A percentile compares a stretch with the other conserved stretches of the same genome.
Evolutionary conservation across 2,888 invertebrate species (phyloP).

Genomic region (Aporophyla nigra): DNA sequence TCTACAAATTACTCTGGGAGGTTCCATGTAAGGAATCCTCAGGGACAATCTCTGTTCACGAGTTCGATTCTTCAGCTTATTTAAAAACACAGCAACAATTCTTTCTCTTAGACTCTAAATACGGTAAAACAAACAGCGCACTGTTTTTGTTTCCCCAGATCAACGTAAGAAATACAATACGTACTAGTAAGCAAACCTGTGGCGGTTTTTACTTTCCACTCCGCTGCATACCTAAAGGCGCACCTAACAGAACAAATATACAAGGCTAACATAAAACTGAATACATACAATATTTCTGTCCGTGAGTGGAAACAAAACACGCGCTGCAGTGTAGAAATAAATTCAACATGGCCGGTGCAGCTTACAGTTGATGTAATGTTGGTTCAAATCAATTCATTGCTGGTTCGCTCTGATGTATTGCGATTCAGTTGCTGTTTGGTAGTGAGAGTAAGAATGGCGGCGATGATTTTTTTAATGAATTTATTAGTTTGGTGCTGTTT

Average conservation of each 20-base stretch:
- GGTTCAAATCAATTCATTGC: constrained; percentile 78
- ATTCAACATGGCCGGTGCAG: constrained; percentile 70
- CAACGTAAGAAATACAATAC: constrained; percentile 30
- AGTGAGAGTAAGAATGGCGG: constrained; percentile 15
- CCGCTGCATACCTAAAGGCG: constrained; percentile 30
- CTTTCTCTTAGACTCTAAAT: background rate
- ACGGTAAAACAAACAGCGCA: constrained; percentile 3
- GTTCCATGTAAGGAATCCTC: background rate
- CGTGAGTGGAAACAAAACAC: constrained; percentile 58
- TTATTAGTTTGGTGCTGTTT: no score
- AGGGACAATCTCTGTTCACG: background rate
- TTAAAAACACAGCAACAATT: background rate
- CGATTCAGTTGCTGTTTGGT: constrained; percentile 37
- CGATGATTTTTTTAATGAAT: background rate
- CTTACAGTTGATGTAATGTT: constrained; percentile 75
- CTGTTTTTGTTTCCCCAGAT: constrained; percentile 18
- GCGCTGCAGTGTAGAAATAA: constrained; percentile 67
- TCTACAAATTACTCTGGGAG: no score
- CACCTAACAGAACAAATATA: constrained; percentile 40
- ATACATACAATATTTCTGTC: constrained; percentile 62
- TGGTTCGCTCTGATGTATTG: constrained; percentile 70
- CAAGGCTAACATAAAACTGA: constrained; percentile 46
- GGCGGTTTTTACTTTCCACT: constrained; percentile 41
- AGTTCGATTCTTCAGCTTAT: background rate
- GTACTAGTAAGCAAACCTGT: constrained; percentile 8